Conservation (phyloP, 2,113 vertebrate species). For the Hippocampus comes region DNA sequence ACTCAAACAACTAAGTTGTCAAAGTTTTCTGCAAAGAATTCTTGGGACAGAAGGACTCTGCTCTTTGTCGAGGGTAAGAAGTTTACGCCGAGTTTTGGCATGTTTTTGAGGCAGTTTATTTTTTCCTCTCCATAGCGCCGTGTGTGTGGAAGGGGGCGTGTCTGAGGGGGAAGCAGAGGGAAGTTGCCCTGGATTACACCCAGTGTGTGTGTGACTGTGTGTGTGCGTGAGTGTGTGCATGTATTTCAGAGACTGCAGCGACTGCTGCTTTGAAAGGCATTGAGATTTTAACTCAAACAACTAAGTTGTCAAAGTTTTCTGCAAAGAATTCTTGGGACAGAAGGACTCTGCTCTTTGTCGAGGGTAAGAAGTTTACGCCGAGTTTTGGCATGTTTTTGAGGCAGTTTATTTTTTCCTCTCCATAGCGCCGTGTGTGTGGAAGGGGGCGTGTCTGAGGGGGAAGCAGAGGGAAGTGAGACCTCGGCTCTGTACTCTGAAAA, state of each 20-base stretch:
- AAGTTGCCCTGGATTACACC: conserved; percentile 63
- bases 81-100: conserved; percentile 6
- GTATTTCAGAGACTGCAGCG: conserved; percentile 23
- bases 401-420: conserved; percentile 9
- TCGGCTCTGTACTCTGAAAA: conserved; percentile 9
- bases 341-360: conserved; percentile 4
- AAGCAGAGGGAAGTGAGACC: conserved; percentile 35
- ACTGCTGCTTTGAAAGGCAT: conserved; percentile 28
- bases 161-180: too few species aligned
- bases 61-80: conserved; percentile 41
- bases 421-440: conserved; percentile 55
- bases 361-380: conserved; percentile 38
- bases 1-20: neutral
- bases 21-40: conserved; percentile 2
- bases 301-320: neutral
- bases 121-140: conserved; percentile 30
- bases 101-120: conserved; percentile 3
- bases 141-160: conserved; percentile 63
- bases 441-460: conserved; percentile 61
- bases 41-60: neutral
- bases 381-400: conserved; percentile 9
- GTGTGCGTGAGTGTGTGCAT: neutral
- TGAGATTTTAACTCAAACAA: conserved; percentile 12
- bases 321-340: neutral
- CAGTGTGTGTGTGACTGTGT: conserved; percentile 40